These are phyloP conservation scores for Platysternon megacephalum DNA, from an alignment of 2,113 vertebrate species.

Conservation along the genomic window DNA sequence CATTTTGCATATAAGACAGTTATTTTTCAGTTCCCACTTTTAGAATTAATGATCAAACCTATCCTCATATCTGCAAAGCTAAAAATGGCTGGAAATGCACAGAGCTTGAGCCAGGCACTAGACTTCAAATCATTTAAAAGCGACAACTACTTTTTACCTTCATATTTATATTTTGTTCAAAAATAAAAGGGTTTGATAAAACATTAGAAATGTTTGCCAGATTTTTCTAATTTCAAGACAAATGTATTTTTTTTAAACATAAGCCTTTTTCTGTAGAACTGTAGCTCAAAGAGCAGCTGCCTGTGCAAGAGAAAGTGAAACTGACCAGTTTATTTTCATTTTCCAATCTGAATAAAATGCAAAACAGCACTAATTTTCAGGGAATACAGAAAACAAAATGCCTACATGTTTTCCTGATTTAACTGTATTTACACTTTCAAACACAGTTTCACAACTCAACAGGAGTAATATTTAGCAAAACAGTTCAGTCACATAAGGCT, in stretches of 20 bases:
- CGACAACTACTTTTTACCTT: no score
- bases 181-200: neutral
- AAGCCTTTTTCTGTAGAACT: neutral
- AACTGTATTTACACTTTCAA: neutral
- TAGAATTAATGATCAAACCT: neutral
- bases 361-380: neutral
- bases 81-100: neutral
- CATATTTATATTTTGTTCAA: neutral
- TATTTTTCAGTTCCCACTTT: neutral
- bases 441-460: neutral
- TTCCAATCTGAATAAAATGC: neutral
- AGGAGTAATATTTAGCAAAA: neutral
- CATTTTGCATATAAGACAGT: neutral
- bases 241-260: rapidly evolving
- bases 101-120: neutral
- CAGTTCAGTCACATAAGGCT: neutral
- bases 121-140: neutral
- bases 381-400: neutral
- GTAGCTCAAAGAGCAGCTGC: rapidly evolving
- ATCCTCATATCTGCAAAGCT: neutral
- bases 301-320: neutral
- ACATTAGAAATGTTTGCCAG: neutral
- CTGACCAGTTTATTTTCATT: conserved; percentile 13
- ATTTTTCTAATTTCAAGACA: neutral
- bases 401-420: neutral